Evolutionary conservation across 2,797 vertebrate genomes (phyloP).

Genomic region (Nyctibius grandis): DNA sequence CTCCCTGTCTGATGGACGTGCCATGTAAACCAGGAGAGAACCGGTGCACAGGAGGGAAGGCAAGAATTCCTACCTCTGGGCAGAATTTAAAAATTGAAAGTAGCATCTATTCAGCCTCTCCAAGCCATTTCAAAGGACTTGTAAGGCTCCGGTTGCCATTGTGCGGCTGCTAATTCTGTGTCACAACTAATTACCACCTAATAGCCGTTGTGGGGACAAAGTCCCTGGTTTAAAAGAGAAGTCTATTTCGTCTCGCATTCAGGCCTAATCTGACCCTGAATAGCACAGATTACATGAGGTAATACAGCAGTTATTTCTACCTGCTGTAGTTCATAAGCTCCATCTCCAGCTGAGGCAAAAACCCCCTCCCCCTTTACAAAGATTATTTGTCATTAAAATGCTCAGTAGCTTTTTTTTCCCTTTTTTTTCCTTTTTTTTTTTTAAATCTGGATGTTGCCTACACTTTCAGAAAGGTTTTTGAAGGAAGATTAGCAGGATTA

Average conservation of each 20-base stretch:
- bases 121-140: slow-evolving; percentile 87
- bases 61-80: background rate
- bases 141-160: slow-evolving; percentile 82
- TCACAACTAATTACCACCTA: slow-evolving; percentile 94
- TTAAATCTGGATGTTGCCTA: slow-evolving; percentile 77
- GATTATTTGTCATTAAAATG: slow-evolving; percentile 87
- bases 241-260: slow-evolving; percentile 68
- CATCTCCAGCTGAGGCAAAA: slow-evolving; percentile 68
- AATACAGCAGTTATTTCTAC: slow-evolving; percentile 73
- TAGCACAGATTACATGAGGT: slow-evolving; percentile 72
- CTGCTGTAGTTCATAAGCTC: slow-evolving; percentile 74
- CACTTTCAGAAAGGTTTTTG: slow-evolving; percentile 81
- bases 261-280: slow-evolving; percentile 73
- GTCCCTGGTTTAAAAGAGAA: slow-evolving; percentile 71
- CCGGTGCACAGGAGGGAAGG: background rate
- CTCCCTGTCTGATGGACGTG: background rate
- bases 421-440: slow-evolving; percentile 13
- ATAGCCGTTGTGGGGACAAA: slow-evolving; percentile 85
- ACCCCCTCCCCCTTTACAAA: slow-evolving; percentile 59
- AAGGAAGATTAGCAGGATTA: slow-evolving; percentile 99
- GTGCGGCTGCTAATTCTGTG: slow-evolving; percentile 86
- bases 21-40: background rate
- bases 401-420: slow-evolving; percentile 59
- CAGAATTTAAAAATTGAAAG: slow-evolving; percentile 34
- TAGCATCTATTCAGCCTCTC: slow-evolving; percentile 85